A percentile compares a stretch with the other conserved stretches of the same genome.
These are phyloP conservation scores for Amphilophus citrinellus DNA, from an alignment of 2,113 vertebrate genomes.

Conservation along the genomic window DNA sequence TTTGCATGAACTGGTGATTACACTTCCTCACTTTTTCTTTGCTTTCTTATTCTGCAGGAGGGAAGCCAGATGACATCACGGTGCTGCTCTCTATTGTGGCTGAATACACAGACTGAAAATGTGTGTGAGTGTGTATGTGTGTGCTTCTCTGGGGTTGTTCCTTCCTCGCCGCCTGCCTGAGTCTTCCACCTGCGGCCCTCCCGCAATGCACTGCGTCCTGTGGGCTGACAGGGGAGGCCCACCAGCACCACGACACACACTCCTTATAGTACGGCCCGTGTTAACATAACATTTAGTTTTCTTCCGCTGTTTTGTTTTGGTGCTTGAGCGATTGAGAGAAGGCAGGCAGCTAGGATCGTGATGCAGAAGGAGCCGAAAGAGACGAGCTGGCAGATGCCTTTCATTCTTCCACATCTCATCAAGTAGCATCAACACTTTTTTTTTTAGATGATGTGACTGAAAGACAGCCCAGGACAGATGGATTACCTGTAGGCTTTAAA, in stretches of 20 bases:
- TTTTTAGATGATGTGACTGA: background rate
- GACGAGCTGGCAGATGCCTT: background rate
- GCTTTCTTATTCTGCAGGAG: conserved; percentile 81
- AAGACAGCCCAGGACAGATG: conserved; percentile 2
- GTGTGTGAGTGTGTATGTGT: background rate
- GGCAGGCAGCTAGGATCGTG: conserved; percentile 54
- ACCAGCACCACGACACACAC: conserved; percentile 30
- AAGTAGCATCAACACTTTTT: background rate
- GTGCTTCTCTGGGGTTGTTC: conserved; percentile 30
- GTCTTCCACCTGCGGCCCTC: conserved; percentile 67
- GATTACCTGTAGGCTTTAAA: conserved; percentile 7
- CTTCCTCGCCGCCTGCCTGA: conserved; percentile 44
- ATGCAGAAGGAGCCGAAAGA: conserved; percentile 22
- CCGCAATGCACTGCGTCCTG: conserved; percentile 54
- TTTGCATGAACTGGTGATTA: background rate
- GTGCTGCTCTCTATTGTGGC: conserved; percentile 98
- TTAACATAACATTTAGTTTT: conserved; percentile 41
- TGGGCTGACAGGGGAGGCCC: conserved; percentile 36
- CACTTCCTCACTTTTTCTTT: background rate
- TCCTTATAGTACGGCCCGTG: conserved; percentile 13
- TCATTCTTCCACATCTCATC: background rate
- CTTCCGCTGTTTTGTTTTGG: conserved; percentile 51
- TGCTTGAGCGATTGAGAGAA: conserved; percentile 29
- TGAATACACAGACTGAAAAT: conserved; percentile 93
- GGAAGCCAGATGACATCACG: conserved; percentile 99